These are phyloP conservation scores for Phymatocera aterrima DNA, from an alignment of 2,888 invertebrate species.

Conservation along the genomic window DNA sequence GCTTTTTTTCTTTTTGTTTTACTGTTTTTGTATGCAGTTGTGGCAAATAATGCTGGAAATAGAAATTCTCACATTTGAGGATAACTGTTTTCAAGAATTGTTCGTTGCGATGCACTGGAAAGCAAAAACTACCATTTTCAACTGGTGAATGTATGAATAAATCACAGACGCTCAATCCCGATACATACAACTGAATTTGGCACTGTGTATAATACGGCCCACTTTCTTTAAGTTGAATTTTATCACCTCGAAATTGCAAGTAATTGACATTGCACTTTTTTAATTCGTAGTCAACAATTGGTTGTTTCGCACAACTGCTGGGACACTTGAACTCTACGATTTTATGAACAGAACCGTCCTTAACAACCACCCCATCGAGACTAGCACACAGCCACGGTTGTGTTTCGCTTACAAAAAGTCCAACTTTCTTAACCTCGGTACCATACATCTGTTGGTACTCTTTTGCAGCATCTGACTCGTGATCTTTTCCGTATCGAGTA, in stretches of 20 bases:
- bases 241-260: slow-evolving; percentile 25
- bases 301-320: slow-evolving; percentile 43
- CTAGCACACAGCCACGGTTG: slow-evolving; percentile 53
- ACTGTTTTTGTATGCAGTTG: background rate
- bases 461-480: slow-evolving; percentile 43
- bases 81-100: slow-evolving; percentile 45
- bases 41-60: slow-evolving; percentile 46
- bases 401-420: slow-evolving; percentile 46
- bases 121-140: slow-evolving; percentile 29
- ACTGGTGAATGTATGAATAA: slow-evolving; percentile 51
- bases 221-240: background rate
- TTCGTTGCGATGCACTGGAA: slow-evolving; percentile 45
- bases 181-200: slow-evolving; percentile 49
- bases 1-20: background rate
- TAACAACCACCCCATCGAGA: slow-evolving; percentile 48
- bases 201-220: background rate
- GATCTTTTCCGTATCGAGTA: slow-evolving; percentile 43
- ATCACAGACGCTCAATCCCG: slow-evolving; percentile 50
- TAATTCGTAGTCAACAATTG: slow-evolving; percentile 39
- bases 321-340: slow-evolving; percentile 52
- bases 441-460: slow-evolving; percentile 45
- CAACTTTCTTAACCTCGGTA: slow-evolving; percentile 44
- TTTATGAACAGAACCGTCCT: slow-evolving; percentile 38
- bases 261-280: slow-evolving; percentile 48
- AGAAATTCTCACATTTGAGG: slow-evolving; percentile 45